phyloP scores from a whole-genome alignment of 2,797 vertebrate species.

The Liasis olivaceus region DNA sequence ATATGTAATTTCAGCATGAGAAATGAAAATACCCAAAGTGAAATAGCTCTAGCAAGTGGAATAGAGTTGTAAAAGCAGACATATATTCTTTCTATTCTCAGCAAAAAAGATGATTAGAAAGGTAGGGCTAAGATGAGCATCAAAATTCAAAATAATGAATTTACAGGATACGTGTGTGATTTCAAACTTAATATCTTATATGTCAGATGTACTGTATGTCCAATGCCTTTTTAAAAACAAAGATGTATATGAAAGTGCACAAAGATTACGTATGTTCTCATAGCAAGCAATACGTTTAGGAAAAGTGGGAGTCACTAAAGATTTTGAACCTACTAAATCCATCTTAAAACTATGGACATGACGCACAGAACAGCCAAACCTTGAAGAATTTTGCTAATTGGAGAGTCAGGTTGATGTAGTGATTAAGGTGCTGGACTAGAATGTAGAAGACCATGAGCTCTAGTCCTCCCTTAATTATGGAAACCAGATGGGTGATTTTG shows the following conservation, averaged over 20 bases:
- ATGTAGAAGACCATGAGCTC: not conserved
- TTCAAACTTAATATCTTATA: not conserved
- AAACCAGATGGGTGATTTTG: not conserved
- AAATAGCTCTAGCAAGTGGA: not conserved
- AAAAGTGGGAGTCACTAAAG: not conserved
- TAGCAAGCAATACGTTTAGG: not conserved
- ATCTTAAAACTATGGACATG: no score
- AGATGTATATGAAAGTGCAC: not conserved
- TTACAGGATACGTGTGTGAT: not conserved
- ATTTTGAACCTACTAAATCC: no score
- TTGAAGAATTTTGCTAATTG: not conserved
- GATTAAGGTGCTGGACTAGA: not conserved
- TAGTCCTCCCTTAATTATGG: not conserved
- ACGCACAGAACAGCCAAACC: not conserved
- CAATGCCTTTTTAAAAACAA: no score
- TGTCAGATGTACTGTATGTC: no score
- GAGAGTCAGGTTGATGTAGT: not conserved
- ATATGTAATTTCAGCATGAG: not conserved
- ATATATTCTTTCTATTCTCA: not conserved
- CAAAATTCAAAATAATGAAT: not conserved
- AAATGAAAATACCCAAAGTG: not conserved
- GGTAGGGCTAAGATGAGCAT: not conserved
- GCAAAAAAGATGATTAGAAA: not conserved
- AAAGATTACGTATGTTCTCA: not conserved
- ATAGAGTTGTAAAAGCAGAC: not conserved